Percentiles rank a stretch among this genome's conserved stretches.
These are phyloP conservation scores for Panagrolaimus sp. DNA, from an alignment of 1,140 invertebrate species.

Conservation along the genomic window DNA sequence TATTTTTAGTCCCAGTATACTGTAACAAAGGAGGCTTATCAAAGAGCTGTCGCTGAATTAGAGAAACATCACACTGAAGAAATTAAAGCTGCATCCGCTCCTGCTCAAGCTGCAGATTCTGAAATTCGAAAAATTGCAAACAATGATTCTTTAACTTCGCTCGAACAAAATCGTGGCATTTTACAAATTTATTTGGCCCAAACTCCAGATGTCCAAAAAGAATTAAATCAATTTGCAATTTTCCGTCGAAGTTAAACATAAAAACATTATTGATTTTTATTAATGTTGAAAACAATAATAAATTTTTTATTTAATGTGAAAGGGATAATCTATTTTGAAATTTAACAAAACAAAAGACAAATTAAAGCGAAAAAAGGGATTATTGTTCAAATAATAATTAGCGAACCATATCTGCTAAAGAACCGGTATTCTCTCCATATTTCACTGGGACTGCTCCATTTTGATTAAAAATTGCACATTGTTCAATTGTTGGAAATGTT, in stretches of 20 bases:
- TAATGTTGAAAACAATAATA: too few species aligned
- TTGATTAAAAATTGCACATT: too few species aligned
- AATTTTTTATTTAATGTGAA: too few species aligned
- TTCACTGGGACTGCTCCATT: too few species aligned
- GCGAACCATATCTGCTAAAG: too few species aligned
- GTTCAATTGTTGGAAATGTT: too few species aligned
- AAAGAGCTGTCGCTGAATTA: neutral
- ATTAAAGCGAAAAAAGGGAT: too few species aligned
- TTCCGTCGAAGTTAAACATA: neutral
- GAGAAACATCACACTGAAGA: neutral
- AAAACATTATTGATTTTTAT: too few species aligned
- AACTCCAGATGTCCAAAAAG: neutral
- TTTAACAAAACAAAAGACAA: too few species aligned
- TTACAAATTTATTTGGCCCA: constrained; percentile 6
- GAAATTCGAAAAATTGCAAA: constrained; percentile 2
- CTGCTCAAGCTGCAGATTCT: neutral
- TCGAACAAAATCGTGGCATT: neutral
- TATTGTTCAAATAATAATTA: too few species aligned
- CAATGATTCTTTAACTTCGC: neutral
- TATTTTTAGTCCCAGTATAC: neutral
- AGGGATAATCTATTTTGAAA: too few species aligned
- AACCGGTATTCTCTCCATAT: too few species aligned
- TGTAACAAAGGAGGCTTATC: neutral
- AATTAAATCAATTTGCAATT: constrained; percentile 7
- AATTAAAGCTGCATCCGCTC: neutral